phyloP scores from a whole-genome alignment of 2,797 vertebrate genomes.

The Pyrocephalus nanus region DNA sequence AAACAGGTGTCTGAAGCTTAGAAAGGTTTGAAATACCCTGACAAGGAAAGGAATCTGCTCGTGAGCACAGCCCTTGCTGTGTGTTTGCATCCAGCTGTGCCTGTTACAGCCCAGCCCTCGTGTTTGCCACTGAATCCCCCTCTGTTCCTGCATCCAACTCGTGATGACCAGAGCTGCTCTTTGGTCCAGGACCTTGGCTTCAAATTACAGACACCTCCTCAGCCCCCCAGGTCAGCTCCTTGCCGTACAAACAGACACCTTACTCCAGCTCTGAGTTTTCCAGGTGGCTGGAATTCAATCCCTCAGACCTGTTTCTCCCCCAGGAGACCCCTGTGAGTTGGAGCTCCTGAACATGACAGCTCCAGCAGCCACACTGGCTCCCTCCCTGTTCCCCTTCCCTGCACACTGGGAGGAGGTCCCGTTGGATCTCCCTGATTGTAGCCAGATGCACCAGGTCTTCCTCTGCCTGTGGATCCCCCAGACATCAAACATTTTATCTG shows the following conservation, averaged over 20 bases:
- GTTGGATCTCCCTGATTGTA: neutral
- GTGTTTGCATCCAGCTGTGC: neutral
- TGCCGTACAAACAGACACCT: neutral
- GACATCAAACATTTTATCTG: neutral
- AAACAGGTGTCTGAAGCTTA: neutral
- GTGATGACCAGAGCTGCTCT: neutral
- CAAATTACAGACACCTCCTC: neutral
- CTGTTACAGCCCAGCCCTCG: accelerated
- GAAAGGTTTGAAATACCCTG: neutral
- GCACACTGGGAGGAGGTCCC: neutral
- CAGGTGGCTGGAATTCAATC: neutral
- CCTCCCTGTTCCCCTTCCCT: neutral
- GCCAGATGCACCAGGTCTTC: neutral
- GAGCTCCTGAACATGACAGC: neutral
- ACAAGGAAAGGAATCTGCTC: neutral
- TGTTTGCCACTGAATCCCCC: neutral
- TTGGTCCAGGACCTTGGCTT: neutral
- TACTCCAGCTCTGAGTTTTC: neutral
- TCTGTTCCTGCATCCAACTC: neutral
- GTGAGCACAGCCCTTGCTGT: neutral
- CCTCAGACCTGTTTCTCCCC: neutral
- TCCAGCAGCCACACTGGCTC: neutral
- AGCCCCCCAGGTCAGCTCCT: neutral
- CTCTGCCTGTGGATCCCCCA: neutral
- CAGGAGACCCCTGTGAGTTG: neutral